Evolutionary conservation across 2,888 invertebrate genomes (phyloP).

Genomic region (Gerris lacustris): DNA sequence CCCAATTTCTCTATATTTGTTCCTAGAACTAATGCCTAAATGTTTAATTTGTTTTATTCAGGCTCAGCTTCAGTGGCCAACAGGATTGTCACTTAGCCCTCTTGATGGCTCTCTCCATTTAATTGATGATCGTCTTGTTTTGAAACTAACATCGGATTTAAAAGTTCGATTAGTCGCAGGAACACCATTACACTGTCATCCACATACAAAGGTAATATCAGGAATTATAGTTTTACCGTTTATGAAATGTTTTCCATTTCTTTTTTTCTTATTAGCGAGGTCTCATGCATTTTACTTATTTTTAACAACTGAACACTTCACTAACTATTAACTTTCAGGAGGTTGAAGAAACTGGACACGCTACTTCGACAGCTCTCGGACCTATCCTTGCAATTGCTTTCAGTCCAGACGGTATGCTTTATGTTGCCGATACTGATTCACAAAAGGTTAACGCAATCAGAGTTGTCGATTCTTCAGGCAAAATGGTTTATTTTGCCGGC

Average conservation of each 20-base stretch:
- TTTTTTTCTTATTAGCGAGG: no score
- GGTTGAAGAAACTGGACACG: slow-evolving; percentile 36
- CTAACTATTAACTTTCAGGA: slow-evolving; percentile 26
- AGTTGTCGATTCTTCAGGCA: slow-evolving; percentile 77
- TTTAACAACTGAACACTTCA: no score
- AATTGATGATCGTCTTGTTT: slow-evolving; percentile 84
- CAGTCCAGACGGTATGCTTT: slow-evolving; percentile 80
- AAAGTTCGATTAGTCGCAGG: slow-evolving; percentile 89
- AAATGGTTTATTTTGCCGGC: slow-evolving; percentile 78
- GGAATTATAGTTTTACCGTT: no score
- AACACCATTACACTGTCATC: slow-evolving; percentile 79
- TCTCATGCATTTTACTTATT: no score
- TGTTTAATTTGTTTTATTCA: slow-evolving; percentile 32
- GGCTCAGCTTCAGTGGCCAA: slow-evolving; percentile 93
- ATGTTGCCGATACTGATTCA: slow-evolving; percentile 86
- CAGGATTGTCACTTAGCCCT: slow-evolving; percentile 86
- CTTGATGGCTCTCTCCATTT: slow-evolving; percentile 89
- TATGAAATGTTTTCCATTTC: no score
- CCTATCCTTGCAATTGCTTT: slow-evolving; percentile 82
- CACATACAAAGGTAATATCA: background rate
- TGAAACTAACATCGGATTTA: slow-evolving; percentile 81
- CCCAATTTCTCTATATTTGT: no score
- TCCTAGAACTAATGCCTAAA: no score
- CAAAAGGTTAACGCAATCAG: slow-evolving; percentile 69
- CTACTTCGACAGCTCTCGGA: slow-evolving; percentile 52